Evolutionary conservation across 2,888 invertebrate genomes (phyloP), one percentile per base, ranked within the genome.

Genomic region (Barypeithes pellucidus): DNA sequence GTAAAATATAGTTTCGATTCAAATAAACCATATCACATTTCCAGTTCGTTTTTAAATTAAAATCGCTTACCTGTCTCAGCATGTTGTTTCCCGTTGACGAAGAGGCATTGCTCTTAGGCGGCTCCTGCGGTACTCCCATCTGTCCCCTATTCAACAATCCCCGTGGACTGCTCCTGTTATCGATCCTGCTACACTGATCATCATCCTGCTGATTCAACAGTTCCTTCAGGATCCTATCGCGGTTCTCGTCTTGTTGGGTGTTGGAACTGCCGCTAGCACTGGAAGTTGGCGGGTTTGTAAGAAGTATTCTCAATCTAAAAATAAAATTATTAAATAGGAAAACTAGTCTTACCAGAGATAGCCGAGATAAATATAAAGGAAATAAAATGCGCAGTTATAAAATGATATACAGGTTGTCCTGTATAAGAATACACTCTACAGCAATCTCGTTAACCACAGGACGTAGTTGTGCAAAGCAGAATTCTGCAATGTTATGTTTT

Each of bases 121-220:
- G 76, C 57, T 81, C 81, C 86, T 88, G 76, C 85, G 87, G 79
- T 84, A 88, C 81, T 85, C 88, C 77, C 75, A 80, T 67, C 2
- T 45, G 61, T 7, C 59, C 68, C 65, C 71, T 47, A 12, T 76
- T 65, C 45, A 52, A 12, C 70, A 82, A 75, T 63, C 86, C 84
- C 79, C 87, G 82, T 71, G 88, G 82, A 82, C 88, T 79, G 80
- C 85, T 86, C 75, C 84, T 83, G 77, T 82, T 86, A 72, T 89
- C 87, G 24, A 67, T 41, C 20, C 74, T 16, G 73, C 86, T 86
- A 84, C 86, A 85, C 73, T 87, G 89, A 60, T 90, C 90, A 63
- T 90, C 90, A 79, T 93, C 92, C 67, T 89, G 90, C 81, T 91
- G 90, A 81, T 92, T 92, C 77, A 93, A 86, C 82, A 93, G 84